Base-by-base conservation (phyloP, 2,888 invertebrate genomes). In the Hyposoter didymator region DNA sequence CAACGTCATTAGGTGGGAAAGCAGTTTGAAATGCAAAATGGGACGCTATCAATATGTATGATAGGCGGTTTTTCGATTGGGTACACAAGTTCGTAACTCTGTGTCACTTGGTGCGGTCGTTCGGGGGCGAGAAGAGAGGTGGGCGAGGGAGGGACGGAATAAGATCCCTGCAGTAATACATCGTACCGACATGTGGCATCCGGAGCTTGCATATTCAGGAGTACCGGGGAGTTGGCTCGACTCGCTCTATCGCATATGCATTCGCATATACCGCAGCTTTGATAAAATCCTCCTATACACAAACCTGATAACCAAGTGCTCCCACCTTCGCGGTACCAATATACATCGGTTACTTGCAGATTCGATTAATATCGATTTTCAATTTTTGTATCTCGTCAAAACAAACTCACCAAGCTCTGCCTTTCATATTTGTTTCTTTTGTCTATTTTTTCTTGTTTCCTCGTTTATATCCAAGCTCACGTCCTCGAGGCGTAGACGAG, bases 111-210 rank as follows among this genome's bases (percentile, higher is more conserved):
- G 49, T 35, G 10, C 14, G 52, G 39, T 55, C 12, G 39, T 39
- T 28, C 28, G 55, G 17, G 55, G 55, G 47, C 17, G 19, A 22
- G 22, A 12, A 55, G 55, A 55, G 74, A 47, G 43, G 39, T 22
- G 45, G 39, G 45, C n/a, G 52, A 52, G 72, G 66, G 49, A 55
- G 59, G 78, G 72, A 72, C 49, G 69, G 92, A 90, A 92, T 92
- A 92, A 93, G 93, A 93, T 92, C 91, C 73, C 85, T 90, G 93
- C 92, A 91, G 92, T 92, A 93, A 93, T 93, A 92, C 90, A 92
- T 93, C 92, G 92, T 90, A 91, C 88, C 90, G 93, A 92, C 93
- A 91, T 90, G 86, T 90, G 90, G 90, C 92, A 91, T 93, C 93
- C 93, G 92, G 85, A 91, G 90, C 91, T 91, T 92, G 92, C 93